These are phyloP conservation scores for Hymenopus coronatus DNA, from an alignment of 2,888 invertebrate species.

Conservation along the genomic window DNA sequence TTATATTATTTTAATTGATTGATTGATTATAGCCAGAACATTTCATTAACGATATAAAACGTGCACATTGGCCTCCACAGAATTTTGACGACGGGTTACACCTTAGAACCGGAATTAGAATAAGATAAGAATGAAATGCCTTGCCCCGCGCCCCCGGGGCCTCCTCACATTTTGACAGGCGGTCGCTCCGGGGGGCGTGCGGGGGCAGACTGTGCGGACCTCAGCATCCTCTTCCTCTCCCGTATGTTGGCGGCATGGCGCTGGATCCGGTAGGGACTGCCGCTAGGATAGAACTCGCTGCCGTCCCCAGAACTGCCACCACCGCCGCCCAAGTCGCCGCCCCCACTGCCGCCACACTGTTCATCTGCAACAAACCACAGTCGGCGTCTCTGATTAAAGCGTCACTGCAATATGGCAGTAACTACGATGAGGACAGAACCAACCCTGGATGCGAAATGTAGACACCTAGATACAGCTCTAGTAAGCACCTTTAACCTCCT, in stretches of 20 bases:
- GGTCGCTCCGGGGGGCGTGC: conserved; percentile 38
- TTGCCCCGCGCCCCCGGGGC: conserved; percentile 28
- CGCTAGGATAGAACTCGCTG: conserved; percentile 59
- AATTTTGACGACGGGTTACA: too few relatives aligned
- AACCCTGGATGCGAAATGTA: too few relatives aligned
- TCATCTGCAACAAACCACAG: neutral
- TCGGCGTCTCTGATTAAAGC: too few relatives aligned
- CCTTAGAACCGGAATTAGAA: neutral
- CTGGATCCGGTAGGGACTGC: conserved; percentile 83
- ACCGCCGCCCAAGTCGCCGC: conserved; percentile 18
- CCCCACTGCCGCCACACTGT: conserved; percentile 15
- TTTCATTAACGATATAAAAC: too few relatives aligned
- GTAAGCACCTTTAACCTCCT: too few relatives aligned
- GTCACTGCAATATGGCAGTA: too few relatives aligned
- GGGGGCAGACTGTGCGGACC: conserved; percentile 64
- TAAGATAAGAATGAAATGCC: neutral
- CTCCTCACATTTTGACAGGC: conserved; percentile 44
- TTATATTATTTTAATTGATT: too few relatives aligned
- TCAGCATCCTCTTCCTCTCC: conserved; percentile 97
- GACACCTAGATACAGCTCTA: too few relatives aligned
- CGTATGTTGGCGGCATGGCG: conserved; percentile 93
- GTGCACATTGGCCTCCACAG: too few relatives aligned
- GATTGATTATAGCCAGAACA: too few relatives aligned
- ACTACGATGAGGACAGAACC: too few relatives aligned
- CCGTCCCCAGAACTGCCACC: conserved; percentile 4